Evolutionary conservation across 53 echinoderm and acorn worm genomes (phyloP).

Genomic region (Paracentrotus lividus): DNA sequence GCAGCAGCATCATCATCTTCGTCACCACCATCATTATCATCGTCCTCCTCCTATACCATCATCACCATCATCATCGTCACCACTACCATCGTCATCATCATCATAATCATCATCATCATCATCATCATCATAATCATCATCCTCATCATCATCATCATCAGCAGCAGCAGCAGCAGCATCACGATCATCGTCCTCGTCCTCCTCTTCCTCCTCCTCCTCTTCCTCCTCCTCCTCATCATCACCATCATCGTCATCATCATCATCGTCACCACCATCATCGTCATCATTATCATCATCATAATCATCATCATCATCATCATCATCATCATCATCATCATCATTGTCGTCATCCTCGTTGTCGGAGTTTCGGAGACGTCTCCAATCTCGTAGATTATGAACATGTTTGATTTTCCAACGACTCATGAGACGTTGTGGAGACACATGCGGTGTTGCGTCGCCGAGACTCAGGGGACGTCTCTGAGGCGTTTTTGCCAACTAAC

Average conservation of each 20-base stretch:
- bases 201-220: neutral
- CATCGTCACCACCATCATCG: neutral
- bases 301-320: constrained; percentile 24
- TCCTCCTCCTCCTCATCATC: neutral
- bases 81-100: too few species aligned
- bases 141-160: neutral
- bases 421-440: too few species aligned
- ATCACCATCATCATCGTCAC: neutral
- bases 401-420: too few species aligned
- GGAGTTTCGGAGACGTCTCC: too few species aligned
- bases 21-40: neutral
- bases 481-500: too few species aligned
- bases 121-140: neutral
- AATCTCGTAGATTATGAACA: too few species aligned
- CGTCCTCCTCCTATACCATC: neutral
- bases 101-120: too few species aligned
- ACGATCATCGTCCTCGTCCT: neutral
- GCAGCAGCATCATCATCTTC: neutral
- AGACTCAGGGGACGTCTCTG: too few species aligned
- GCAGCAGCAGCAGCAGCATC: neutral
- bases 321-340: neutral
- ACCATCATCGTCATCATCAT: neutral
- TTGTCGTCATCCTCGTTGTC: neutral
- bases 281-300: constrained; percentile 17
- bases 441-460: too few species aligned